phyloP scores from a whole-genome alignment of 2,888 invertebrate species.

The Drosophila basisetae region DNA sequence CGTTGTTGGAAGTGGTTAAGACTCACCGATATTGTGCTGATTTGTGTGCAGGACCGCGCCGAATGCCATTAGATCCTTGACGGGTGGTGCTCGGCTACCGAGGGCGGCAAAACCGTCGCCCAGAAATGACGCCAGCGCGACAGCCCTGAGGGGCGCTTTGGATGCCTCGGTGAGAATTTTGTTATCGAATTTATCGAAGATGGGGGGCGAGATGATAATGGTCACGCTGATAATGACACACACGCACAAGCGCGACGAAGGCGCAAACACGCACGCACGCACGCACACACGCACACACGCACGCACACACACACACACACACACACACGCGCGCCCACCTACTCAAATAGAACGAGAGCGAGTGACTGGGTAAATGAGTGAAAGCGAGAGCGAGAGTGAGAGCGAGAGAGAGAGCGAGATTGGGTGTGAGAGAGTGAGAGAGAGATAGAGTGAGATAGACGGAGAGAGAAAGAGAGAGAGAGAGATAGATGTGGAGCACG shows the following conservation, averaged over 20 bases:
- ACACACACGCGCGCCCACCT: conserved; percentile 13
- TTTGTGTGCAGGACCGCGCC: conserved; percentile 85
- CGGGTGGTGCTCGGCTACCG: conserved; percentile 85
- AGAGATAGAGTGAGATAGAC: background rate
- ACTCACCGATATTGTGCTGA: conserved; percentile 86
- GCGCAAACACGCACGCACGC: conserved; percentile 41
- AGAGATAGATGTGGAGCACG: conserved; percentile 55
- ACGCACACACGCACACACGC: conserved; percentile 15
- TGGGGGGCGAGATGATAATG: conserved; percentile 57
- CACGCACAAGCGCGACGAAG: conserved; percentile 41
- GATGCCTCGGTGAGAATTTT: conserved; percentile 86
- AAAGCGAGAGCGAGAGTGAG: background rate
- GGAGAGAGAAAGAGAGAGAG: background rate
- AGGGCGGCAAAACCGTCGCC: conserved; percentile 86
- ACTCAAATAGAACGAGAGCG: background rate
- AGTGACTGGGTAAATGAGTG: background rate
- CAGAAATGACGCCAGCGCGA: conserved; percentile 86
- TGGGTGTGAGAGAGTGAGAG: background rate
- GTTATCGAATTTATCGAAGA: conserved; percentile 75
- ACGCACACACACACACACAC: conserved; percentile 17
- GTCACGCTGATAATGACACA: conserved; percentile 37
- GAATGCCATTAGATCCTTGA: conserved; percentile 86
- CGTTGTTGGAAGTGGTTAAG: background rate
- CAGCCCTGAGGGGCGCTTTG: conserved; percentile 86
- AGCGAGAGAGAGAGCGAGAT: background rate